Base-by-base conservation (phyloP, 2,113 vertebrate genomes). In the Pogonocichla stellata region DNA sequence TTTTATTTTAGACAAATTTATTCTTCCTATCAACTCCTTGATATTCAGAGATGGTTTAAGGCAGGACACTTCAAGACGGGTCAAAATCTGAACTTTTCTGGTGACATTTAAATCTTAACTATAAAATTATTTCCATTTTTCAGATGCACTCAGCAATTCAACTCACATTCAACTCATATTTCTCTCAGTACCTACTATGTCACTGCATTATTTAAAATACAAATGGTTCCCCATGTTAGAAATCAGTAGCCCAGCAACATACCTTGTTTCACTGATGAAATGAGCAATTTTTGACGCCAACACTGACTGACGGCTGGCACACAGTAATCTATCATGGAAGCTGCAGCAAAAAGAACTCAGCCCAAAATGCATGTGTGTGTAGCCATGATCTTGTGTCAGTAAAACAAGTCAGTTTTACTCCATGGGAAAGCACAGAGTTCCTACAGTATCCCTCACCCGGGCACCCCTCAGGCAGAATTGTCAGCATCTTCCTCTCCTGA, bases 71-170 rank as follows among this genome's bases (percentile, higher is more conserved):
- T 67, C 20, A 70, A 88, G 92, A 87, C 47, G 86, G 90, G 90
- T 92, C 88, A 95, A 84, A 92, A 83, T 95, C 47, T 94, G 94
- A 96, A 95, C 87, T 96, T 96, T 95, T 88, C 47, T 10, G 2
- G 38, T 88, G 94, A 90, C 92, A 94, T 95, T 96, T 95, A 94
- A 86, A 92, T 80, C 74, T 24, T 34, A 74, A 88, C 60, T 60
- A 64, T 84, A 86, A 91, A 86, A 80, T 83, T 92, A 67, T 88
- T 90, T 79, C 69, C 6, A 53, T 92, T 92, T 95, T 96, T 93
- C 72, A 94, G 43, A 71, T 26, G 10, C 5, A 92, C 5, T 92
- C 71, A 34, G 53, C 56, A 84, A 86, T 88, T 87, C 50, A 77
- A 23, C 12, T 72, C 70, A 58, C n/a, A 61, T 73, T 82, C 33